These are phyloP conservation scores for Ibidorhyncha struthersii DNA, from an alignment of 2,113 vertebrate species.

Conservation along the genomic window DNA sequence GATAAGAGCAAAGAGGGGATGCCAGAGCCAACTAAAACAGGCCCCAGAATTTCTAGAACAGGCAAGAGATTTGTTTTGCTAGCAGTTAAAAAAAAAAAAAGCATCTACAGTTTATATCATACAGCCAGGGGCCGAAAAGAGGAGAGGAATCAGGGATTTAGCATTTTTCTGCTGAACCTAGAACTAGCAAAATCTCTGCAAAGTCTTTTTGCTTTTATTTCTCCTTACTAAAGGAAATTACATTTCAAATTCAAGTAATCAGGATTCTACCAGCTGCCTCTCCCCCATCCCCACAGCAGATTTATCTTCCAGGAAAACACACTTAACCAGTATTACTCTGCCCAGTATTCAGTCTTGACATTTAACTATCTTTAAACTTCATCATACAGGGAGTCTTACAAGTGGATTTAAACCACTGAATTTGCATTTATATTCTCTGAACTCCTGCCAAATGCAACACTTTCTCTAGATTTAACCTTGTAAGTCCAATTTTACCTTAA, in stretches of 20 bases:
- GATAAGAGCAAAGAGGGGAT: background rate
- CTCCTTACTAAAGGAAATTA: background rate
- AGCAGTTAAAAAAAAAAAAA: background rate
- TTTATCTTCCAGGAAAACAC: background rate
- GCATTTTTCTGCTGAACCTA: background rate
- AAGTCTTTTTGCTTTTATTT: background rate
- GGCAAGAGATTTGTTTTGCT: background rate
- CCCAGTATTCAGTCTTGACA: background rate
- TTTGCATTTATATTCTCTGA: background rate
- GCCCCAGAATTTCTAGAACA: background rate
- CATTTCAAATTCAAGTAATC: background rate
- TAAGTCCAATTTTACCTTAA: background rate
- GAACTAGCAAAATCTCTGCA: background rate
- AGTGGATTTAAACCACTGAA: background rate
- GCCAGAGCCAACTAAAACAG: background rate
- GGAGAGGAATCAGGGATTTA: background rate
- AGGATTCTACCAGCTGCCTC: background rate
- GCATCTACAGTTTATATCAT: background rate
- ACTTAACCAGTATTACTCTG: background rate
- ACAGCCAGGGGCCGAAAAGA: background rate
- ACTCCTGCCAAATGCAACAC: background rate
- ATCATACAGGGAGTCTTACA: background rate
- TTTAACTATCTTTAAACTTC: background rate
- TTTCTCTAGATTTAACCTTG: background rate
- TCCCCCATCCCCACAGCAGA: background rate